Evolutionary conservation across 2,888 invertebrate species (phyloP), one percentile per base, ranked within the genome.

Genomic region (Drosophila gaucha): DNA sequence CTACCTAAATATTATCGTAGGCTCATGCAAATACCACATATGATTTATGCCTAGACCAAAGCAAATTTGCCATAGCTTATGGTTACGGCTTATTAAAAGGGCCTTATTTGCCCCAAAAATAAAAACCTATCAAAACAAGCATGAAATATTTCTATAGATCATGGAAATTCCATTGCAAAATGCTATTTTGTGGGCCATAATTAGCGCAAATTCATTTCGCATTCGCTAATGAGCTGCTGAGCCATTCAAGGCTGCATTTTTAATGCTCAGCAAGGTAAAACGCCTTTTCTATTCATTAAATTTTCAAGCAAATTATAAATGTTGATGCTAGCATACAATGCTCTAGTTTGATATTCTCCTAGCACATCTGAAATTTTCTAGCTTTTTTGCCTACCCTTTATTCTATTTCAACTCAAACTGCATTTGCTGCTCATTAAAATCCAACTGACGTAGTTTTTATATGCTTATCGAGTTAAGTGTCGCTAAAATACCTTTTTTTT

Each of bases 1-100:
- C 82, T 84, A 82, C 84, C 86, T 88, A 82, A 82, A 79, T 79
- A 84, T 85, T 85, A 51, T 79, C 60, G 50, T 72, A 70, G 73
- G 67, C 24, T 52, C 50, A 60, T 85, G 82, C 82, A 82, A 85
- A 82, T 78, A 65, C 36, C 52, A 14, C 54, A 60, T 35, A 56
- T 67, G 74, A 78, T 78, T 67, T 67, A 73, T 75, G 9, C 18
- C 44, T 33, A 49, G 43, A 31, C 55, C 39, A 39, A 51, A 6
- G 24, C 26, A 49, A 49, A 67, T 75, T 74, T 64, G 54, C 28
- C 33, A 49, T 67, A 59, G 36, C 38, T 44, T 64, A 58, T 66
- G 70, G 70, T 65, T 78, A 58, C 38, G 67, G 73, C 68, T 59
- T 67, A 84, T 82, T 84, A 78, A 84, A 76, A 71, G 57, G 31